Percentiles rank a stretch among this genome's conserved stretches.
Evolutionary conservation across 2,113 vertebrate species (phyloP).

Genomic region (Piaya cayana): DNA sequence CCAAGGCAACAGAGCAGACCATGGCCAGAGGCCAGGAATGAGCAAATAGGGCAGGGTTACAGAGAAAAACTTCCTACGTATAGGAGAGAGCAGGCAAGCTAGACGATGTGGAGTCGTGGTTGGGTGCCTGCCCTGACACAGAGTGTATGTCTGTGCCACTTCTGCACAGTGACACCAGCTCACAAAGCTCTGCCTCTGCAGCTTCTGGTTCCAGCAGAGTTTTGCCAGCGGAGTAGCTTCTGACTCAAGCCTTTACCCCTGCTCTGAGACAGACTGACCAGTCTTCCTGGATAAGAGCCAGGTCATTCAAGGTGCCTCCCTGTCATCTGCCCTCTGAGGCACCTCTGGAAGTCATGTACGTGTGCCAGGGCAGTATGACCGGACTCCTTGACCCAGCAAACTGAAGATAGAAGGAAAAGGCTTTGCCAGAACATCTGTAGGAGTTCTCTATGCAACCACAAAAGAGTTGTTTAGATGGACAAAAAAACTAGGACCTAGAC

Average conservation of each 20-base stretch:
- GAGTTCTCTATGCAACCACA: neutral
- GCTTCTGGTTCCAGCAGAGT: neutral
- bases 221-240: neutral
- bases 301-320: neutral
- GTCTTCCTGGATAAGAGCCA: neutral
- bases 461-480: neutral
- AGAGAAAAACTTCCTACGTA: fast-evolving
- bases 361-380: neutral
- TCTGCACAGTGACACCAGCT: neutral
- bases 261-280: neutral
- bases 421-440: neutral
- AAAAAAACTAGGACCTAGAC: neutral
- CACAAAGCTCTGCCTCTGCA: fast-evolving
- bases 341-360: neutral
- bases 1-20: neutral
- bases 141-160: neutral
- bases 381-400: neutral
- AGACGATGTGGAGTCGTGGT: neutral
- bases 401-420: neutral
- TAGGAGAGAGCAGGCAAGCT: fast-evolving
- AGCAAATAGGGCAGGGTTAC: neutral
- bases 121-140: neutral
- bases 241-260: neutral
- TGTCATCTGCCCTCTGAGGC: fast-evolving
- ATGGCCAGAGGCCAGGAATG: neutral